Conservation (phyloP, 2,113 vertebrate species). For the Nibea coibor region DNA sequence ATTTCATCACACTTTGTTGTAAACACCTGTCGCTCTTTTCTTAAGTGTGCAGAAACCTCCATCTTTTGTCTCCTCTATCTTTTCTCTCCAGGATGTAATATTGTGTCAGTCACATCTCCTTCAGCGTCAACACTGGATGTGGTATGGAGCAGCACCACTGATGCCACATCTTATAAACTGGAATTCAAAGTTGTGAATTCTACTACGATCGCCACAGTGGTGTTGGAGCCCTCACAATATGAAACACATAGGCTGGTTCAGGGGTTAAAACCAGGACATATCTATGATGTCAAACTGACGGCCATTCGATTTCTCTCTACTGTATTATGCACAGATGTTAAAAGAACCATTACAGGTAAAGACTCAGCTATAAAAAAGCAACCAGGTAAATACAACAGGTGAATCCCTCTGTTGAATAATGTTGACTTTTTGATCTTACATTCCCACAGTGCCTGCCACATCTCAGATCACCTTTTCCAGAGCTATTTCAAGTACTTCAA, state of each 20-base stretch:
- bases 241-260: slow-evolving; percentile 63
- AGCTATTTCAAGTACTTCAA: slow-evolving; percentile 79
- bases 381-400: neutral
- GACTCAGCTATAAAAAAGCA: neutral
- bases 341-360: slow-evolving; percentile 73
- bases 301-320: slow-evolving; percentile 36
- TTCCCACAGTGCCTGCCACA: slow-evolving; percentile 75
- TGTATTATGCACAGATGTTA: slow-evolving; percentile 42
- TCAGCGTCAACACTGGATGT: slow-evolving; percentile 75
- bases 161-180: slow-evolving; percentile 67
- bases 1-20: neutral
- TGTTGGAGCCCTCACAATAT: slow-evolving; percentile 16
- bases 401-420: neutral
- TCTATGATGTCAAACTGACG: slow-evolving; percentile 75
- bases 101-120: slow-evolving; percentile 73
- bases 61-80: neutral
- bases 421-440: slow-evolving; percentile 16
- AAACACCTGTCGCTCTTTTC: neutral
- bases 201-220: slow-evolving; percentile 61
- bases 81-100: slow-evolving; percentile 69
- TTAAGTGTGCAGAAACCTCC: neutral
- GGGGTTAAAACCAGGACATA: slow-evolving; percentile 73
- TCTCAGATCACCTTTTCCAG: slow-evolving; percentile 73
- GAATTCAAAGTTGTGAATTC: slow-evolving; percentile 71
- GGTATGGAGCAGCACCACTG: slow-evolving; percentile 58